These are phyloP conservation scores for Atherinosoma microstoma DNA, from an alignment of 2,797 vertebrate genomes.

Conservation along the genomic window DNA sequence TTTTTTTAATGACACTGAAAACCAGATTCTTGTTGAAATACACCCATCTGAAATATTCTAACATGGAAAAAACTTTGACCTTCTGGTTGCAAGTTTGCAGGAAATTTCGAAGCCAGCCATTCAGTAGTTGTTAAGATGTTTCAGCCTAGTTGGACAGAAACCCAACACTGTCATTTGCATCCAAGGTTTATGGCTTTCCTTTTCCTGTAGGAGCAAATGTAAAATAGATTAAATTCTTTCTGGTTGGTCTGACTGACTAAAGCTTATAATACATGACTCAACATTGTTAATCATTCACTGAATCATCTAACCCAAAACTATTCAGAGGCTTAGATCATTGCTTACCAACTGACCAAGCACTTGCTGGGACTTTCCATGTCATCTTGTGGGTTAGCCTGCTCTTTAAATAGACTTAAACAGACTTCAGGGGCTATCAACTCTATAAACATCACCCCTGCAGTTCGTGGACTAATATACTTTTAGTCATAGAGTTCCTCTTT, in stretches of 20 bases:
- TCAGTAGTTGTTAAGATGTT: neutral
- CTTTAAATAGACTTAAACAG: slow-evolving; percentile 62
- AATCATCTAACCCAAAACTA: slow-evolving; percentile 23
- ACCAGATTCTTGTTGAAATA: no score
- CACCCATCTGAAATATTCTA: no score
- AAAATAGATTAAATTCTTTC: neutral
- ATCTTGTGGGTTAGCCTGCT: slow-evolving; percentile 36
- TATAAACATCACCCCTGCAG: slow-evolving; percentile 3
- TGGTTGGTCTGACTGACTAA: slow-evolving; percentile 1
- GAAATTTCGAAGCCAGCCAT: neutral
- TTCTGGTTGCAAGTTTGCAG: neutral
- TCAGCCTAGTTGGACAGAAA: neutral
- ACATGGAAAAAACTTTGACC: neutral
- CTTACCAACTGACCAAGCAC: slow-evolving; percentile 48
- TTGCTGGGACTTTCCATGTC: slow-evolving; percentile 74
- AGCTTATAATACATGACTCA: slow-evolving; percentile 8
- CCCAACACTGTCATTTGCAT: neutral
- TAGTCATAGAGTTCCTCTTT: slow-evolving; percentile 9
- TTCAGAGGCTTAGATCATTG: slow-evolving; percentile 28
- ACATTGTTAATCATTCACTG: slow-evolving; percentile 27
- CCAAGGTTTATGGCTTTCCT: neutral
- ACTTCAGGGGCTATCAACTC: slow-evolving; percentile 34
- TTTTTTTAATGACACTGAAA: neutral
- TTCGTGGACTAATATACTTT: slow-evolving; percentile 25
- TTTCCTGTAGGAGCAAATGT: neutral